Percentiles rank a stretch among this genome's conserved stretches.
phyloP scores from a whole-genome alignment of 1,140 invertebrate genomes.

The Holotrichia oblita region DNA sequence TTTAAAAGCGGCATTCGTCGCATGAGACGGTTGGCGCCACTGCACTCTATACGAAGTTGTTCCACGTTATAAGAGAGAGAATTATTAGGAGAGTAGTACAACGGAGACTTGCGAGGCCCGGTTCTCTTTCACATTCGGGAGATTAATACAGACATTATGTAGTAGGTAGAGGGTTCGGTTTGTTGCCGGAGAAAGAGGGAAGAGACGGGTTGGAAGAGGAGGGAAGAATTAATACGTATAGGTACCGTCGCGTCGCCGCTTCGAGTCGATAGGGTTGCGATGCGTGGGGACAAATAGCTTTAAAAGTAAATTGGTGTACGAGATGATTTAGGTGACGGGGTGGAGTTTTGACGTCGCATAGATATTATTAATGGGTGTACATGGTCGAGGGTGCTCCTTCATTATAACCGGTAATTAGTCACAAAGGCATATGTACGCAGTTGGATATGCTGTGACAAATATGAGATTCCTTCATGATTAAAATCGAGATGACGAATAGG shows the following conservation, averaged over 20 bases:
- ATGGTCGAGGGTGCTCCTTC: slow-evolving; percentile 1
- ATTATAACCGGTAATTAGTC: slow-evolving; percentile 13
- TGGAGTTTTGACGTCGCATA: slow-evolving; percentile 22
- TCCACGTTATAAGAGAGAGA: slow-evolving; percentile 24
- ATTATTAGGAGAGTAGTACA: slow-evolving; percentile 32
- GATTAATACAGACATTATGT: slow-evolving; percentile 34
- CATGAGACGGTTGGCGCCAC: slow-evolving; percentile 33
- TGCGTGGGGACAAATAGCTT: slow-evolving; percentile 32
- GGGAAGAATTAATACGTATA: neutral
- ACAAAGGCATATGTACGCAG: neutral
- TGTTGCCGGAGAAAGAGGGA: neutral
- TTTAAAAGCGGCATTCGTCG: slow-evolving; percentile 32
- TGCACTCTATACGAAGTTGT: slow-evolving; percentile 29
- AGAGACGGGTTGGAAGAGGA: neutral
- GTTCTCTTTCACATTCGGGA: slow-evolving; percentile 5
- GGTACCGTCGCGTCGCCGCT: neutral
- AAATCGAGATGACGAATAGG: neutral
- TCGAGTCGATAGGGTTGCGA: slow-evolving; percentile 26
- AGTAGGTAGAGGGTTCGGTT: neutral
- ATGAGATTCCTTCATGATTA: neutral
- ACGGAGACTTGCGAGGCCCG: slow-evolving; percentile 5
- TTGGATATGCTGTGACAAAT: neutral
- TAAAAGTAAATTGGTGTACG: slow-evolving; percentile 33
- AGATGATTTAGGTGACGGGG: slow-evolving; percentile 27
- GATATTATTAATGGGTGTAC: slow-evolving; percentile 33